Percentiles rank a stretch among this genome's conserved stretches.
Evolutionary conservation across 2,113 vertebrate species (phyloP).

Genomic region (Lynx canadensis): DNA sequence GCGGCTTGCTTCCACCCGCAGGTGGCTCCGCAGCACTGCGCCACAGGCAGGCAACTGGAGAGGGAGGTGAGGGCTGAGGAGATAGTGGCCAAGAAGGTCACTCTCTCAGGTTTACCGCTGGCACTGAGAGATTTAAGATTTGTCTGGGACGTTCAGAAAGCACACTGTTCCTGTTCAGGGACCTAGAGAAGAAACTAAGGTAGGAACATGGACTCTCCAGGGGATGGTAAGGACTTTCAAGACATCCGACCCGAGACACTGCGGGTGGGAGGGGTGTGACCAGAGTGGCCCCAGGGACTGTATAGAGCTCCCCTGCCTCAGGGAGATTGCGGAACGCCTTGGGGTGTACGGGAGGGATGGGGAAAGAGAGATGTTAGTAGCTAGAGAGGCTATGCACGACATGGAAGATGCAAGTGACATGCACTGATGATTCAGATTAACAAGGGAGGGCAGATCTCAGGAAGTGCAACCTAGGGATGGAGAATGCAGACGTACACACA

Average conservation of each 20-base stretch:
- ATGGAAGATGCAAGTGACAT: constrained; percentile 14
- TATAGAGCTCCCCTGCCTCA: background rate
- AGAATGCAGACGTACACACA: constrained; percentile 30
- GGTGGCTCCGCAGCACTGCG: constrained; percentile 76
- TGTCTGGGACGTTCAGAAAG: constrained; percentile 31
- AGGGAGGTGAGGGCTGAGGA: constrained; percentile 8
- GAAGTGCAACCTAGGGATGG: constrained; percentile 14
- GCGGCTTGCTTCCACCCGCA: constrained; percentile 54
- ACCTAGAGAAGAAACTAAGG: constrained; percentile 64
- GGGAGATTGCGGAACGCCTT: background rate
- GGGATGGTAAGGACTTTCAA: constrained; percentile 31
- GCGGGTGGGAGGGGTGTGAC: background rate
- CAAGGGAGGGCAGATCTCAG: background rate
- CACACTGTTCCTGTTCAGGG: background rate
- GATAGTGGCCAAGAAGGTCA: constrained; percentile 57
- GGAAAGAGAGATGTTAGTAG: background rate
- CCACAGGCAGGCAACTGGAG: constrained; percentile 56
- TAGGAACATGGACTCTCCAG: constrained; percentile 39
- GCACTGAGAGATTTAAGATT: constrained; percentile 39
- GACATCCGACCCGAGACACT: background rate
- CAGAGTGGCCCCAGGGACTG: background rate
- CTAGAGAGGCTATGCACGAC: background rate
- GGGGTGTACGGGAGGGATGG: background rate
- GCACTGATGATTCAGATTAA: constrained; percentile 14
- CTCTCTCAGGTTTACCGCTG: background rate